Evolutionary conservation across 2,888 invertebrate species (phyloP).

Genomic region (Trachelus stipa): DNA sequence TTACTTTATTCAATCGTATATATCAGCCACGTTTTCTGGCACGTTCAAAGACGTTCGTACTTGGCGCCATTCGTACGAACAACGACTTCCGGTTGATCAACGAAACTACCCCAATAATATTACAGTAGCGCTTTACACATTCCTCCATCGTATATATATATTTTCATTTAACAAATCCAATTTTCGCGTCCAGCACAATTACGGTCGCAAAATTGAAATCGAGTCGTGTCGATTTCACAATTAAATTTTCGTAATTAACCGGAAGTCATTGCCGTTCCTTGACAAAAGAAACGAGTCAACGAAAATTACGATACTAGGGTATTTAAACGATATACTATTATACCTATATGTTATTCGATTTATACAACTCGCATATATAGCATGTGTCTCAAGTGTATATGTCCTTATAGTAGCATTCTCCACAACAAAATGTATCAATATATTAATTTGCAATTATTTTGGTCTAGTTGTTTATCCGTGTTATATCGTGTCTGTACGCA

Average conservation of each 20-base stretch:
- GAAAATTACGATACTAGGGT: constrained; percentile 14
- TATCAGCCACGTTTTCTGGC: neutral
- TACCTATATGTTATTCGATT: constrained; percentile 19
- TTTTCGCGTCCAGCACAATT: neutral
- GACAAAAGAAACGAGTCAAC: constrained; percentile 15
- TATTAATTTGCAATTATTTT: constrained; percentile 51
- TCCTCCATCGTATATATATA: neutral
- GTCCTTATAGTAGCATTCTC: constrained; percentile 10
- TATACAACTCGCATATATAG: constrained; percentile 21
- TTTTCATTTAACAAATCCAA: neutral
- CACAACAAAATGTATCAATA: constrained; percentile 48
- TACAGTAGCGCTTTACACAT: neutral
- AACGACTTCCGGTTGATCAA: neutral
- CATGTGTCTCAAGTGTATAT: constrained; percentile 15
- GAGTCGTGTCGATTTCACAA: neutral
- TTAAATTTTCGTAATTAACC: neutral
- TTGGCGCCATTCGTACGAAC: neutral
- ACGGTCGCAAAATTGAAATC: neutral
- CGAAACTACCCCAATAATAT: neutral
- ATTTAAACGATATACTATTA: constrained; percentile 16
- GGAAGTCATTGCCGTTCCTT: neutral
- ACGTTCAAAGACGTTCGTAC: neutral
- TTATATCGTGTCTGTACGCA: constrained; percentile 18
- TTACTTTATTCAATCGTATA: constrained; percentile 8
- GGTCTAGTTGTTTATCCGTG: constrained; percentile 40